These are phyloP conservation scores for Mystacornis crossleyi DNA, from an alignment of 2,113 vertebrate species.

Conservation along the genomic window DNA sequence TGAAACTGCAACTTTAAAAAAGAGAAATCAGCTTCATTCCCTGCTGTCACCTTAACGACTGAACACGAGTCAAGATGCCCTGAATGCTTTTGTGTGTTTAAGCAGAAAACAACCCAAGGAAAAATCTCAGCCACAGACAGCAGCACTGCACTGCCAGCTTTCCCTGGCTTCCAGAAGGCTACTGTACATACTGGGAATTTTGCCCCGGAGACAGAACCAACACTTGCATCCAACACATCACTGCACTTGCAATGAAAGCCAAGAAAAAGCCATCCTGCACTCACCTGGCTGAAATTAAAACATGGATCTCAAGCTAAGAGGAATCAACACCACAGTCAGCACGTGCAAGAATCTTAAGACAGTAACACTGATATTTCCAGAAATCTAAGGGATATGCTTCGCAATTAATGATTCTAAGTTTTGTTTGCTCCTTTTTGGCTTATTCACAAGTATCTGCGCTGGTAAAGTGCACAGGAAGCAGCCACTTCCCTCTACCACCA, in stretches of 20 bases:
- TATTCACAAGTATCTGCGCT: neutral
- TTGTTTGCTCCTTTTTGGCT: neutral
- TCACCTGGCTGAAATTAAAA: neutral
- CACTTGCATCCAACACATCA: neutral
- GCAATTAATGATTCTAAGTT: neutral
- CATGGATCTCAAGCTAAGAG: neutral
- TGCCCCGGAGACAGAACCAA: neutral
- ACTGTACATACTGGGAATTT: neutral
- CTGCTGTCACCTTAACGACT: neutral
- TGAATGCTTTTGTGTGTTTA: neutral
- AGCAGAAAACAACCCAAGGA: neutral
- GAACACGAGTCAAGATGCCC: neutral
- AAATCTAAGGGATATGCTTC: neutral
- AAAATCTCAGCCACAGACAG: neutral
- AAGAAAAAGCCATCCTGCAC: neutral
- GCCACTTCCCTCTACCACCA: neutral
- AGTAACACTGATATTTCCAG: neutral
- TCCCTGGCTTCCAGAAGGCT: neutral
- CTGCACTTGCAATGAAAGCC: neutral
- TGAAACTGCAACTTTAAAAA: neutral
- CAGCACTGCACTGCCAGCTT: fast-evolving
- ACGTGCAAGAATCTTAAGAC: neutral
- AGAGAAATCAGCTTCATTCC: neutral
- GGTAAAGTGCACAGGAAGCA: neutral
- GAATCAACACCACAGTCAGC: neutral